Evolutionary conservation across 2,797 vertebrate genomes (phyloP), one percentile per base, ranked within the genome.

Genomic region (Ctenochaetus hawaiiensis): DNA sequence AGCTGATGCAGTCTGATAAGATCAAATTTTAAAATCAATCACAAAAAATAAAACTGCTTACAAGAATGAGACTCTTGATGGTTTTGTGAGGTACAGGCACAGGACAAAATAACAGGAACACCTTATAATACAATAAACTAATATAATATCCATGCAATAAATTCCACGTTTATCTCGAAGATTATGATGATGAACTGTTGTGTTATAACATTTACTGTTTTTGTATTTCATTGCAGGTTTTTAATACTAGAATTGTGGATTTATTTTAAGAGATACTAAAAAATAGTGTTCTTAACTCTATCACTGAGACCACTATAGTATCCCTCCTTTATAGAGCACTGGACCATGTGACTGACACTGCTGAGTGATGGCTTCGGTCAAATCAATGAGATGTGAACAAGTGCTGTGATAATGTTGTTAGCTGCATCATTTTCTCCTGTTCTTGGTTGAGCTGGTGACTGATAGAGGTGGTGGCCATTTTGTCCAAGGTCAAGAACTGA

Each of bases 371-470:
- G 81, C 82, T 82, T 90, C 88, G 90, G 90, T 89, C 88, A 91
- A 86, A 91, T 88, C 90, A 91, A 93, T 91, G 89, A 90, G 88
- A 92, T 91, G 92, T 90, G 92, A 93, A 92, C 88, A 93, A 92
- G 77, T 79, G 87, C 75, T 89, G 83, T 88, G 88, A 93, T 92
- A 90, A 93, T 91, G 90, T 89, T 89, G 90, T 93, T 91, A 89
- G 85, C 72, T 3, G 76, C 86, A 87, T 91, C 86, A 84, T 92
- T 91, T 88, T 92, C 87, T 90, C 83, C 64, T 87, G 84, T 92
- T 91, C 86, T 87, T 89, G 91, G 86, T 87, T 90, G 89, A 91
- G 80, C 62, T 85, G 80, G 77, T 94, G 91, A 93, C 91, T 91
- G 88, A 93, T 93, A 69, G 91, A 82, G 69, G 73, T 8, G 74